Evolutionary conservation across 1,140 invertebrate species (phyloP).

Genomic region (Ericerus pela): DNA sequence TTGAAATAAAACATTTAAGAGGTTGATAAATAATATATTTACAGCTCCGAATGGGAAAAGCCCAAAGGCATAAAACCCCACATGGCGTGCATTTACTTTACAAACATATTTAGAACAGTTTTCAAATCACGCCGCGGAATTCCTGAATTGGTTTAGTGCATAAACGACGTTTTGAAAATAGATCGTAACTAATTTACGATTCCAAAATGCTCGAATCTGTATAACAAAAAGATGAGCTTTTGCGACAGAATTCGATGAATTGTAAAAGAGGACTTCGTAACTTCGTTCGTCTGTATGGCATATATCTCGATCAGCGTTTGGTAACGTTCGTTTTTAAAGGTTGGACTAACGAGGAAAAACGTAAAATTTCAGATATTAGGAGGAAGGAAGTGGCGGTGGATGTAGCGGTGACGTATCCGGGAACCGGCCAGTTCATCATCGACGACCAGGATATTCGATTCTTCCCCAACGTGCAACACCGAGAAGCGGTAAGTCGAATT

Average conservation of each 20-base stretch:
- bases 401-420: slow-evolving; percentile 53
- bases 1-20: too few relatives aligned
- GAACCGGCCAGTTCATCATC: slow-evolving; percentile 65
- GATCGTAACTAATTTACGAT: too few relatives aligned
- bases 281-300: slow-evolving; percentile 10
- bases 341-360: too few relatives aligned
- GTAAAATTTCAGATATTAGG: slow-evolving; percentile 51
- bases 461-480: slow-evolving; percentile 47
- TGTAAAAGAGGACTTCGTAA: not conserved
- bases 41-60: too few relatives aligned
- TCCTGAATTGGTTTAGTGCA: too few relatives aligned
- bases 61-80: too few relatives aligned
- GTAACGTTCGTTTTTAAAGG: not conserved
- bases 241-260: not conserved
- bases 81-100: too few relatives aligned
- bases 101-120: too few relatives aligned
- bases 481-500: slow-evolving; percentile 67
- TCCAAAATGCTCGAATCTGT: not conserved
- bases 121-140: too few relatives aligned
- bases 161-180: too few relatives aligned
- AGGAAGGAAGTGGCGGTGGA: slow-evolving; percentile 52
- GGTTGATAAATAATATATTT: too few relatives aligned
- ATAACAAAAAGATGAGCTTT: not conserved
- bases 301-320: not conserved
- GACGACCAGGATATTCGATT: slow-evolving; percentile 66